phyloP scores from a whole-genome alignment of 1,140 invertebrate species.

The Drosophila equinoxialis region DNA sequence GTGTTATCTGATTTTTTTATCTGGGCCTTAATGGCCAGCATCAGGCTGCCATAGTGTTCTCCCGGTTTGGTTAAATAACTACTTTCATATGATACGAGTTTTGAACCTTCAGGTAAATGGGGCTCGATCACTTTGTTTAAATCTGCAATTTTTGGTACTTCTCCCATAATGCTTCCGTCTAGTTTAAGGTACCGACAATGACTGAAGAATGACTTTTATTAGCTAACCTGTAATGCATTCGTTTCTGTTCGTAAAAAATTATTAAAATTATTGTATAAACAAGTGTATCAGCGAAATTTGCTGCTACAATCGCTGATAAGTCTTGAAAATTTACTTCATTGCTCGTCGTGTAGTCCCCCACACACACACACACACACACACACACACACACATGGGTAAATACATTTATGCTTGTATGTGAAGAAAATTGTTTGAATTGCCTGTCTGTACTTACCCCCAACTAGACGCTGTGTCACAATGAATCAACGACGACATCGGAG shows the following conservation, averaged over 20 bases:
- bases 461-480: constrained; percentile 22
- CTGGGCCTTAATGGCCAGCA: constrained; percentile 82
- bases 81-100: constrained; percentile 54
- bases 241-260: constrained; percentile 16
- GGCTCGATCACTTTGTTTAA: constrained; percentile 65
- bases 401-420: not conserved
- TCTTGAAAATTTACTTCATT: not conserved
- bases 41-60: constrained; percentile 86
- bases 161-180: constrained; percentile 43
- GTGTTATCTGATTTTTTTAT: constrained; percentile 56
- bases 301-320: not conserved
- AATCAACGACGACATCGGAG: constrained; percentile 40
- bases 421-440: not conserved
- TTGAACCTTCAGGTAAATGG: constrained; percentile 52
- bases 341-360: not conserved
- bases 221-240: constrained; percentile 33
- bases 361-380: not conserved
- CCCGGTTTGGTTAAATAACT: constrained; percentile 84
- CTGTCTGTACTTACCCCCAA: not conserved
- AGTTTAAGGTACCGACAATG: constrained; percentile 1
- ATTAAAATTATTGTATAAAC: constrained; percentile 33
- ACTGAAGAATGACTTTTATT: constrained; percentile 37
- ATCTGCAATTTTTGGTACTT: constrained; percentile 68
- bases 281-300: not conserved
- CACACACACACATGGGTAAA: not conserved